phyloP scores from a whole-genome alignment of 2,797 vertebrate genomes.

The Takifugu rubripes region DNA sequence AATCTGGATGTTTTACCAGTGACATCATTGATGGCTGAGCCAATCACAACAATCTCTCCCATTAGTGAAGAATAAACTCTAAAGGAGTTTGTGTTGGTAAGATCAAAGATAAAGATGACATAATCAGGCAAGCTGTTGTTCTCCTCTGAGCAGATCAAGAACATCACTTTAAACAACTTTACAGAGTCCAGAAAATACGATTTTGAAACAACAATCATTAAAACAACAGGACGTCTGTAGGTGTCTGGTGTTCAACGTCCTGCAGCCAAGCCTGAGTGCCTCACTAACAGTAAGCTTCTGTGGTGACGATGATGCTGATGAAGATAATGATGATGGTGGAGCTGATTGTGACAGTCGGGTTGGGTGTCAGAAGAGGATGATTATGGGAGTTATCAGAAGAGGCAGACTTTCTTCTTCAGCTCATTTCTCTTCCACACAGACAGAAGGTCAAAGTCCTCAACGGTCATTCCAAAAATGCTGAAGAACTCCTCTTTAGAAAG shows the following conservation, averaged over 20 bases:
- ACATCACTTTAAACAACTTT: too few relatives aligned
- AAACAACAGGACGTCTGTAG: background rate
- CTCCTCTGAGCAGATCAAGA: too few relatives aligned
- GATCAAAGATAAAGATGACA: too few relatives aligned
- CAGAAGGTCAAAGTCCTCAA: constrained; percentile 82
- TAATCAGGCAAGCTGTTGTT: too few relatives aligned
- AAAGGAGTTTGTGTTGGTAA: too few relatives aligned
- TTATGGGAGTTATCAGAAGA: constrained; percentile 80
- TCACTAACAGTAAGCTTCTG: background rate
- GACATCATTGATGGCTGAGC: constrained; percentile 54
- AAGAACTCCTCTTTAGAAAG: constrained; percentile 87
- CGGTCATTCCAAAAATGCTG: constrained; percentile 84
- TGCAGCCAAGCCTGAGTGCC: background rate
- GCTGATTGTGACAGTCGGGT: background rate
- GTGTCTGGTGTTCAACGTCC: too few relatives aligned
- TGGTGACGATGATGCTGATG: constrained; percentile 2
- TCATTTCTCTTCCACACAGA: constrained; percentile 90
- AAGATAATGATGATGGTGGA: background rate
- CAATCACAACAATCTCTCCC: constrained; percentile 32
- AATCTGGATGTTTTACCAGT: constrained; percentile 23
- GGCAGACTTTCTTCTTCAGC: constrained; percentile 87
- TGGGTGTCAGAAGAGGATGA: constrained; percentile 8
- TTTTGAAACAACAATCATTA: too few relatives aligned
- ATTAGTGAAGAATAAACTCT: too few relatives aligned
- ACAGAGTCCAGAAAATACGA: too few relatives aligned